Conservation (phyloP, 2,113 vertebrate species). For the Oxyruncus cristatus region DNA sequence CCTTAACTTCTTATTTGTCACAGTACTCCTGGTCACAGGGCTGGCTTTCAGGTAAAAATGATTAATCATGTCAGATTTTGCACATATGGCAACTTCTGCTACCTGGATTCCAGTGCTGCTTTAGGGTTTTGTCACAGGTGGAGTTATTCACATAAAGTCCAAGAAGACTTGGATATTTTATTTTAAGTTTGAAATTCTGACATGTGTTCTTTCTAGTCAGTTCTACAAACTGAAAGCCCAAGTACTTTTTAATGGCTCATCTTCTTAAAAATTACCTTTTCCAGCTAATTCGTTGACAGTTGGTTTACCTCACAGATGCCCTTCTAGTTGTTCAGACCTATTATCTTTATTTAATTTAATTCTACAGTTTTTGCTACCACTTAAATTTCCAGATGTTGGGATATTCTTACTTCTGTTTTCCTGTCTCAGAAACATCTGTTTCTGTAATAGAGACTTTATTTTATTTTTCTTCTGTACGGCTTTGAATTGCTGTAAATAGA, state of each 20-base stretch:
- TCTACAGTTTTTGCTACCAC: not conserved
- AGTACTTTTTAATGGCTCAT: not conserved
- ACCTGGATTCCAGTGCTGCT: not conserved
- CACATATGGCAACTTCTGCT: not conserved
- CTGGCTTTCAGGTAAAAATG: not conserved
- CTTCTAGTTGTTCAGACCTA: not conserved
- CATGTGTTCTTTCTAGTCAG: not conserved
- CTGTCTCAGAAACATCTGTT: conserved; percentile 28
- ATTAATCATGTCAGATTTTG: not conserved
- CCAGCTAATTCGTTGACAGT: not conserved
- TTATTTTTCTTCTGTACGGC: not conserved
- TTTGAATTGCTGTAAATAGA: conserved; percentile 9
- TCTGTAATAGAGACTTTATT: conserved; percentile 17
- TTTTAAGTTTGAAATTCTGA: not conserved
- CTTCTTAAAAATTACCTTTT: not conserved
- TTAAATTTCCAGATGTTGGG: conserved; percentile 28
- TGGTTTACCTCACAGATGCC: not conserved
- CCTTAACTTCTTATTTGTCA: not conserved
- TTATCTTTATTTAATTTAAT: conserved; percentile 21
- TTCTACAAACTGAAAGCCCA: not conserved
- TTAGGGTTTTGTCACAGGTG: not conserved
- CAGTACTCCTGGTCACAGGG: not conserved
- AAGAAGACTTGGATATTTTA: not conserved
- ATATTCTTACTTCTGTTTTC: not conserved
- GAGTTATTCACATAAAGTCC: not conserved